Evolutionary conservation across 2,888 invertebrate species (phyloP), one percentile per base, ranked within the genome.

Genomic region (Euplexia lucipara): DNA sequence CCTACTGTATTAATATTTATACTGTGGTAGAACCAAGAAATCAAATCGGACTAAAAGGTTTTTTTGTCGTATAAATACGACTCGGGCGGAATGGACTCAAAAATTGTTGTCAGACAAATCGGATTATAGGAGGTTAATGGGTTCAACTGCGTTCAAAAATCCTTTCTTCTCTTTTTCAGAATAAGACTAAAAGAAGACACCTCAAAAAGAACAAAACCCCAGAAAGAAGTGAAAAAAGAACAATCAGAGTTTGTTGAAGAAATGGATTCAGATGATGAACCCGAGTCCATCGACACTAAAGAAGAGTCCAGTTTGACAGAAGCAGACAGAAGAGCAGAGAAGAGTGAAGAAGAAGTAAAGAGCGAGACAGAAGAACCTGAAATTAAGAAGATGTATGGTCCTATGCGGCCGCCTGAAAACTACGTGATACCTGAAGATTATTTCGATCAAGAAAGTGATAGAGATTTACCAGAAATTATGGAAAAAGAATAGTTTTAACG

Each of bases 221-320:
- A 69, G 63, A 78, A 84, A 78, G 82, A 83, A 45, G 69, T 65
- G 0, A 88, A 87, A 47, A 79, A 86, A 77, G 86, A 90, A 54
- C 92, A 95, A 61, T 84, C 90, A 20, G 95, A 95, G 75, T 96
- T 96, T 63, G 95, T 96, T 0, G 96, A 96, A 87, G 96, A 96
- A 84, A 86, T 95, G 57, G 95, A 95, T 61, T 95, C 95, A 0
- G 95, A 95, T 59, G 95, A 95, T 1, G 79, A 72, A 42, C 56
- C 69, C 14, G 63, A 67, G 22, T 16, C 44, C 0, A 53, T 32
- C 63, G 65, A 53, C 42, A 41, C 35, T 22, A 37, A 32, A 1
- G 32, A 41, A 37, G 67, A 44, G 30, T 20, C 72, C 14, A 73
- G 9, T 37, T 16, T 30, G 9, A 18, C 52, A 10, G 22, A 58